A percentile compares a stretch with the other conserved stretches of the same genome.
phyloP scores from a whole-genome alignment of 2,113 vertebrate species.

The Silurus meridionalis region DNA sequence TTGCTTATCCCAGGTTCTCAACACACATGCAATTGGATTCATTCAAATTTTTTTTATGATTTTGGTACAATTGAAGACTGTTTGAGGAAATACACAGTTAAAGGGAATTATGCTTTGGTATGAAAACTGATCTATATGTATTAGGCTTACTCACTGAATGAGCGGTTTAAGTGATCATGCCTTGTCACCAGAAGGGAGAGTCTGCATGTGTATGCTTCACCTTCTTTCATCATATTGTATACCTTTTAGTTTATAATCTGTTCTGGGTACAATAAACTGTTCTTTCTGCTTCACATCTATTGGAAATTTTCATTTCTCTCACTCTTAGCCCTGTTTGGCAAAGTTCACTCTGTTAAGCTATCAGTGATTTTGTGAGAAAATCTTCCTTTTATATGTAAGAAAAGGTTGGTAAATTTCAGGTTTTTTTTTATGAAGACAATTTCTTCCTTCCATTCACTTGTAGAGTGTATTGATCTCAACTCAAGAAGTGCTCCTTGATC shows the following conservation, averaged over 20 bases:
- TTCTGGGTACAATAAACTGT: constrained; percentile 97
- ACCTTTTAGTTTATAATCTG: constrained; percentile 88
- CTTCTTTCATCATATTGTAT: constrained; percentile 67
- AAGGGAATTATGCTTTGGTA: constrained; percentile 41
- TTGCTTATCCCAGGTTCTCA: neutral
- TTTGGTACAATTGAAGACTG: neutral
- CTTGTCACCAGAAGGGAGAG: constrained; percentile 42
- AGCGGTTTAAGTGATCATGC: constrained; percentile 38
- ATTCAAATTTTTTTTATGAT: neutral
- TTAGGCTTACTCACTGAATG: constrained; percentile 36
- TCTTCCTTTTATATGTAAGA: neutral
- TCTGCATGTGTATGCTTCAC: constrained; percentile 70
- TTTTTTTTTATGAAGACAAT: neutral
- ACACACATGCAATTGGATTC: neutral
- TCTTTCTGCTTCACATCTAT: constrained; percentile 69
- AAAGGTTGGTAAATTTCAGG: neutral
- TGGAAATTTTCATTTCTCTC: constrained; percentile 52
- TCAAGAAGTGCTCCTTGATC: constrained; percentile 57
- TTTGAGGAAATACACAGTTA: constrained; percentile 6
- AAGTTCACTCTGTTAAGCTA: constrained; percentile 4
- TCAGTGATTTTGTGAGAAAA: neutral
- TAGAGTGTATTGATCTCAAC: constrained; percentile 27
- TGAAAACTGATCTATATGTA: constrained; percentile 41
- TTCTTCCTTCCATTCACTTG: neutral
- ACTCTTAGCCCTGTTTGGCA: constrained; percentile 55